A percentile compares a stretch with the other conserved stretches of the same genome.
Evolutionary conservation across 2,888 invertebrate genomes (phyloP).

Genomic region (Anagyrus pseudococci): DNA sequence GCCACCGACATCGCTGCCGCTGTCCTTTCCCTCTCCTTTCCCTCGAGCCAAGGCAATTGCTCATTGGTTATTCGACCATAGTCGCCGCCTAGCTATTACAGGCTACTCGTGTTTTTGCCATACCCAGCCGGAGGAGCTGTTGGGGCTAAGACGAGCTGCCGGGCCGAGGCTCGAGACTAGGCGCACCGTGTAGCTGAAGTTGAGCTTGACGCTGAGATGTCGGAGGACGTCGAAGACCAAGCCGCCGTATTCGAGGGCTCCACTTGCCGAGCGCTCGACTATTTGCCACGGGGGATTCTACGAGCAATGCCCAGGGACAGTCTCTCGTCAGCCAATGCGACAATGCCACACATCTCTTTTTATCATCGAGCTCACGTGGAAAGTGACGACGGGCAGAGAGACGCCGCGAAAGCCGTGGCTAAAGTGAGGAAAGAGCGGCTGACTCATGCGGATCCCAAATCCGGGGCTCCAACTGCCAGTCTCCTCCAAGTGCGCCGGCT

Average conservation of each 20-base stretch:
- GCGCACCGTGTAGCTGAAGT: slow-evolving; percentile 74
- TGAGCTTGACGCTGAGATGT: slow-evolving; percentile 77
- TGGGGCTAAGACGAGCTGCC: no score
- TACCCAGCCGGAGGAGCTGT: no score
- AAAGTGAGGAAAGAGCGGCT: slow-evolving; percentile 81
- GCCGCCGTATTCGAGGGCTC: slow-evolving; percentile 70
- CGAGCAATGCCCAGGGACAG: slow-evolving; percentile 1
- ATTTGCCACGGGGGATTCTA: slow-evolving; percentile 92
- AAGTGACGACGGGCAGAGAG: slow-evolving; percentile 75
- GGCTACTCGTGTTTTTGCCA: no score
- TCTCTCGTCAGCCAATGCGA: no score
- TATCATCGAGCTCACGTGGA: slow-evolving; percentile 70
- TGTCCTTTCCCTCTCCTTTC: background rate
- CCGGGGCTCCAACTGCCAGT: slow-evolving; percentile 80
- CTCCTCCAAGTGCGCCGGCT: slow-evolving; percentile 35
- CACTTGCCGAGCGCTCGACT: slow-evolving; percentile 68
- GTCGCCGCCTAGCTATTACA: no score
- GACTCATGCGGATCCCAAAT: slow-evolving; percentile 71
- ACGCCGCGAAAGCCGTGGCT: slow-evolving; percentile 80
- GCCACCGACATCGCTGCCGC: slow-evolving; percentile 45
- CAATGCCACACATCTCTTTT: no score
- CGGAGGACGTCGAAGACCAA: slow-evolving; percentile 81
- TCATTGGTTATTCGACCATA: no score
- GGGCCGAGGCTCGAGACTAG: slow-evolving; percentile 11
- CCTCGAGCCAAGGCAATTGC: no score